Evolutionary conservation across 2,113 vertebrate genomes (phyloP).

Genomic region (Rhinopithecus roxellana): DNA sequence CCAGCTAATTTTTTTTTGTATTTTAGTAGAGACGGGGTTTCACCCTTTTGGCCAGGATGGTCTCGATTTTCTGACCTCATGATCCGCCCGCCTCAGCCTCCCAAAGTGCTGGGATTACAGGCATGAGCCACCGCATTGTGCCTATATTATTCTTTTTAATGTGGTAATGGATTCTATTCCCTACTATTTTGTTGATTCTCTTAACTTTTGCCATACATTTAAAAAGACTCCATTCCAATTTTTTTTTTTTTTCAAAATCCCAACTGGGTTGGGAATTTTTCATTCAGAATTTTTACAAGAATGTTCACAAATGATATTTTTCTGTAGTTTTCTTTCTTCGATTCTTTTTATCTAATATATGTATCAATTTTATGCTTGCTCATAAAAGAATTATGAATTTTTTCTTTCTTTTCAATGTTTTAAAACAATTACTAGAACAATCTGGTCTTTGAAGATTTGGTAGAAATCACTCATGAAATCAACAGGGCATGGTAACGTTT

Average conservation of each 20-base stretch:
- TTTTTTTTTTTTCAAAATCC: background rate
- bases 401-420: background rate
- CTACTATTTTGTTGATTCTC: background rate
- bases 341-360: background rate
- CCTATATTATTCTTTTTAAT: background rate
- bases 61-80: too few relatives aligned
- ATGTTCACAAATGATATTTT: background rate
- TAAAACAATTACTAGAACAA: background rate
- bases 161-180: background rate
- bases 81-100: too few relatives aligned
- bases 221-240: background rate
- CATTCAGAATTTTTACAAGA: background rate
- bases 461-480: slow-evolving; percentile 11
- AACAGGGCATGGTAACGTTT: background rate
- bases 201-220: background rate
- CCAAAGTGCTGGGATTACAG: too few relatives aligned
- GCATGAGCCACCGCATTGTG: rapidly evolving
- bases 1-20: too few relatives aligned
- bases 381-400: background rate
- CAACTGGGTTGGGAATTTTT: background rate
- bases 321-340: background rate
- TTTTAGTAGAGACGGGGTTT: too few relatives aligned
- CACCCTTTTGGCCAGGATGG: too few relatives aligned
- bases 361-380: background rate
- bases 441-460: background rate